Percentiles rank a stretch among this genome's conserved stretches.
phyloP scores from a whole-genome alignment of 2,113 vertebrate genomes.

The Hyaena hyaena region DNA sequence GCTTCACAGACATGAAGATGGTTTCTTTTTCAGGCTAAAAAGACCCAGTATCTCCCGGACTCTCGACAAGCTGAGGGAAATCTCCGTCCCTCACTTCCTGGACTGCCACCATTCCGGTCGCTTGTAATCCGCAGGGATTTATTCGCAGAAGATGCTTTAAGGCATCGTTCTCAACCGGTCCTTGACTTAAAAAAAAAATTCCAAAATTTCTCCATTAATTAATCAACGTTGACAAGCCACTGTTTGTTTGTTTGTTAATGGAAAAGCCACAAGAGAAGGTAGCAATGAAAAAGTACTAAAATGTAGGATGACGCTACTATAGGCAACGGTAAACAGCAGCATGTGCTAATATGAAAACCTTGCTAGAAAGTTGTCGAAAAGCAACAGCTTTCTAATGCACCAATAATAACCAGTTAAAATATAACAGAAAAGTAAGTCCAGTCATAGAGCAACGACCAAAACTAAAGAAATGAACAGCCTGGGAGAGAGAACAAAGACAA shows the following conservation, averaged over 20 bases:
- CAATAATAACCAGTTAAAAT: background rate
- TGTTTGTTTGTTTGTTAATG: background rate
- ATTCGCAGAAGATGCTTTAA: background rate
- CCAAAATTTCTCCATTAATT: background rate
- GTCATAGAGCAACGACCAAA: background rate
- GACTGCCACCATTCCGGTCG: accelerated
- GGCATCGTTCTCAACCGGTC: background rate
- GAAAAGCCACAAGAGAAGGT: background rate
- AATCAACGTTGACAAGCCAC: background rate
- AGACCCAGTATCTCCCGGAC: accelerated
- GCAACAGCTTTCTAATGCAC: background rate
- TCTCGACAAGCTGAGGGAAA: background rate
- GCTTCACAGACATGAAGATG: background rate
- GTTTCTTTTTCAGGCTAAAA: background rate
- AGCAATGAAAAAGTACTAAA: background rate
- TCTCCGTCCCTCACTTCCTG: too few species aligned
- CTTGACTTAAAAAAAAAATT: background rate
- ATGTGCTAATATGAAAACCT: background rate
- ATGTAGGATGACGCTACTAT: background rate
- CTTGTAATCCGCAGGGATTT: background rate
- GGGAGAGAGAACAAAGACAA: background rate
- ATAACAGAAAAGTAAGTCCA: background rate
- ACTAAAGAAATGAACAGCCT: background rate
- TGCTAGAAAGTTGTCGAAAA: background rate
- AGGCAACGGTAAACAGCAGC: background rate